Evolutionary conservation across 1,140 invertebrate species (phyloP).

Genomic region (Ylistrum balloti): DNA sequence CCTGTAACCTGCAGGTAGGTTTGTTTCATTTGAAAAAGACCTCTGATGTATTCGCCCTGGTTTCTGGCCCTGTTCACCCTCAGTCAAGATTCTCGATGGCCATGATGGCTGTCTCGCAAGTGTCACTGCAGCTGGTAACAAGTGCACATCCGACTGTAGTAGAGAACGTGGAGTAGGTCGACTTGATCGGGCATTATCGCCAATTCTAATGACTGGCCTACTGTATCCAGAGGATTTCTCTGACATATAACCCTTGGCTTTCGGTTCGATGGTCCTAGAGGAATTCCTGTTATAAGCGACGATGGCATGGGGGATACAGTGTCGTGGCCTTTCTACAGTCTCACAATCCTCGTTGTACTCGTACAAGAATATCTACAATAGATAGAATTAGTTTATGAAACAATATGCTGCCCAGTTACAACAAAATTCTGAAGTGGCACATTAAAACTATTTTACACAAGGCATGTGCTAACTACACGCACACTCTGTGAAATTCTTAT

Average conservation of each 20-base stretch:
- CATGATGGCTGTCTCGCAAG: background rate
- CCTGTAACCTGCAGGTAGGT: background rate
- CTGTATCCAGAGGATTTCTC: constrained; percentile 26
- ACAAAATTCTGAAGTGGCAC: too few relatives aligned
- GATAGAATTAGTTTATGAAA: too few relatives aligned
- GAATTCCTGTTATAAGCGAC: constrained; percentile 59
- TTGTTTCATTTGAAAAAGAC: background rate
- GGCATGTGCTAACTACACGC: too few relatives aligned
- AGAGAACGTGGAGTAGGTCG: background rate
- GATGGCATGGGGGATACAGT: constrained; percentile 70
- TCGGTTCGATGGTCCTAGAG: background rate
- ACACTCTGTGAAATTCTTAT: too few relatives aligned
- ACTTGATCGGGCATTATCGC: background rate
- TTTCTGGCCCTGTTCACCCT: background rate
- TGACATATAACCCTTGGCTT: background rate
- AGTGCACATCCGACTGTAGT: background rate
- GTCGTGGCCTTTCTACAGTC: constrained; percentile 64
- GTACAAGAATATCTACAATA: constrained; percentile 70
- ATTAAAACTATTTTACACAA: too few relatives aligned
- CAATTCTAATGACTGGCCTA: background rate
- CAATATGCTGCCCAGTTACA: too few relatives aligned
- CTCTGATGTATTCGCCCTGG: background rate
- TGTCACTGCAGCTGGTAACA: background rate
- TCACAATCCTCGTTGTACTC: constrained; percentile 72
- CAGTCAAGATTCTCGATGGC: background rate